These are phyloP conservation scores for Atta texana DNA, from an alignment of 1,140 invertebrate genomes.

Conservation along the genomic window DNA sequence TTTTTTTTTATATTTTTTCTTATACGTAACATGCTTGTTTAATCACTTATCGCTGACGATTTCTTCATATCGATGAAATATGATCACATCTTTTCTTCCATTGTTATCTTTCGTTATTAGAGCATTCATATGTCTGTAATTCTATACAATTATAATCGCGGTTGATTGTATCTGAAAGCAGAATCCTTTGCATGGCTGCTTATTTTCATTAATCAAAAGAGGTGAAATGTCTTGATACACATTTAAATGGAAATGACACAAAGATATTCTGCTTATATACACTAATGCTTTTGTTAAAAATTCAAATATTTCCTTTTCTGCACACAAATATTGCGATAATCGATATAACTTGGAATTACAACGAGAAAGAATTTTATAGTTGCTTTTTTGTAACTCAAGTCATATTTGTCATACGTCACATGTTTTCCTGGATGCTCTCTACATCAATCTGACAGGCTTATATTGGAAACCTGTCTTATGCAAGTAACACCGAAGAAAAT, in stretches of 20 bases:
- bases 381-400: neutral
- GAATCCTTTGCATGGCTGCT: constrained; percentile 35
- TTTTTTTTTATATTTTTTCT: neutral
- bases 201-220: constrained; percentile 14
- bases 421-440: neutral
- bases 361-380: constrained; percentile 11
- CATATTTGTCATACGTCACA: constrained; percentile 21
- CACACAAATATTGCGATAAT: neutral
- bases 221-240: neutral
- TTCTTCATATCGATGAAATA: constrained; percentile 19
- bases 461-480: constrained; percentile 36
- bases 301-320: neutral
- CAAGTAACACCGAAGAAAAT: constrained; percentile 43
- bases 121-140: constrained; percentile 52
- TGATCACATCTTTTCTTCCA: constrained; percentile 19
- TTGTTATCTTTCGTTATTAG: constrained; percentile 50
- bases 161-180: constrained; percentile 65
- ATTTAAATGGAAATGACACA: constrained; percentile 5
- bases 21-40: constrained; percentile 24
- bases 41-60: neutral
- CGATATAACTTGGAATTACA: neutral
- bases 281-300: neutral
- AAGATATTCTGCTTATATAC: neutral
- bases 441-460: constrained; percentile 16
- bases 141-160: constrained; percentile 6